Evolutionary conservation across 2,113 vertebrate species (phyloP), one percentile per base, ranked within the genome.

Genomic region (Piprites chloris): DNA sequence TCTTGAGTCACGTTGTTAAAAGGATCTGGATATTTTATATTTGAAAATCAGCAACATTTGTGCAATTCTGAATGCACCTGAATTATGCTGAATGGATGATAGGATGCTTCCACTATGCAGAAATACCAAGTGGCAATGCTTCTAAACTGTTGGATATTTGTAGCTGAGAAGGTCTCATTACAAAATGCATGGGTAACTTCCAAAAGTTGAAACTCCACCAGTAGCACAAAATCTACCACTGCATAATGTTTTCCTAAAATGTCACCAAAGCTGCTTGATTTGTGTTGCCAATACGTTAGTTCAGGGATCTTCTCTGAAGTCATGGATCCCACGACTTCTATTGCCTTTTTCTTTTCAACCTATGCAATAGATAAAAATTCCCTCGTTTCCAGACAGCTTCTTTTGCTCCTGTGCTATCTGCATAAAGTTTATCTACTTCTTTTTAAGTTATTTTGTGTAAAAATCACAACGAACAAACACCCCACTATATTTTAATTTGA

Each of bases 391-490:
- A 61, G 15, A 11, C 15, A 56, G 23, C 7, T 27, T 41, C 6
- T 77, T 33, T 81, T 22, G 5, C 14, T 90, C 6, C 13, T 83
- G 18, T 41, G 2, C 2, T 69, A 10, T 47, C 18, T 65, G 3
- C 11, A 19, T 72, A 15, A 88, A 58, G 6, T 71, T 55, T 1
- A 44, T 32, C 32, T 47, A 68, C 1, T 21, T 69, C n/a, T 74
- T 74, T 52, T 3, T 1, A 66, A 71, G 4, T 2, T 23, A 35
- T 26, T 80, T 55, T 49, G 27, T 5, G n/a, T 76, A 41, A 74
- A 85, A 73, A 5, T 0, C 4, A 24, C 23, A 63, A 20, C 10
- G 62, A 59, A 22, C 2, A 72, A 33, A 16, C 12, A 42, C 2
- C 4, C 3, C 4, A 16, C 2, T 35, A 58, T 61, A 52, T n/a